Percentiles rank a stretch among this genome's conserved stretches.
phyloP scores from a whole-genome alignment of 37 sponge, comb jelly and placozoan genomes.

The Oscarella lobularis region DNA sequence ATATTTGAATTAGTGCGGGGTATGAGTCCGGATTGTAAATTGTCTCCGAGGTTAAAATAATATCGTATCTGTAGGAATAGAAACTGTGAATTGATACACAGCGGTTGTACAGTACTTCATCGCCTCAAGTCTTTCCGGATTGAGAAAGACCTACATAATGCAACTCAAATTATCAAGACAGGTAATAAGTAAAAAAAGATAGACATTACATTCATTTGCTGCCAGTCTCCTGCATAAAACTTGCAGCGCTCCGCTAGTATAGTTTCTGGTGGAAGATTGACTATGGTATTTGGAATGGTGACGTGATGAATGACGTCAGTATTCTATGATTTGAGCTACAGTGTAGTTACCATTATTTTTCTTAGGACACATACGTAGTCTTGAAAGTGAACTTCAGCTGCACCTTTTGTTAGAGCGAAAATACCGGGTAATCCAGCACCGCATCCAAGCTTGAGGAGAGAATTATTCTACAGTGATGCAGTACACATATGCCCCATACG shows the following conservation, averaged over 20 bases:
- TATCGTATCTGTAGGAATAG: constrained; percentile 39
- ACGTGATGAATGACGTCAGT: constrained; percentile 55
- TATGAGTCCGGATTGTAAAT: constrained; percentile 61
- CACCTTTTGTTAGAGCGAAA: constrained; percentile 43
- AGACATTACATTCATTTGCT: constrained; percentile 3
- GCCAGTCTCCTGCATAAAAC: constrained; percentile 72
- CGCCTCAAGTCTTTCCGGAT: neutral
- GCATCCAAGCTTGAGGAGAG: constrained; percentile 86
- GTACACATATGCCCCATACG: neutral
- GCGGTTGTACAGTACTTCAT: neutral
- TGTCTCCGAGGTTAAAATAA: constrained; percentile 90
- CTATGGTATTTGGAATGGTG: constrained; percentile 58
- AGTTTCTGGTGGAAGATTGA: neutral
- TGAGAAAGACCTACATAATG: neutral
- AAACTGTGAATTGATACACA: neutral
- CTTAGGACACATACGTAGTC: constrained; percentile 34
- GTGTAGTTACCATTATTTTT: neutral
- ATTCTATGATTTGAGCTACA: constrained; percentile 20
- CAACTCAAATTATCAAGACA: neutral
- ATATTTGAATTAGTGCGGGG: constrained; percentile 33
- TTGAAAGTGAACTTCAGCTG: constrained; percentile 57
- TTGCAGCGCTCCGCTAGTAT: neutral
- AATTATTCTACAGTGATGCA: neutral
- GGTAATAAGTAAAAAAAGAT: neutral
- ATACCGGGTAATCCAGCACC: constrained; percentile 84